Evolutionary conservation across 2,113 vertebrate genomes (phyloP), one percentile per base, ranked within the genome.

Genomic region (Scomber colias): DNA sequence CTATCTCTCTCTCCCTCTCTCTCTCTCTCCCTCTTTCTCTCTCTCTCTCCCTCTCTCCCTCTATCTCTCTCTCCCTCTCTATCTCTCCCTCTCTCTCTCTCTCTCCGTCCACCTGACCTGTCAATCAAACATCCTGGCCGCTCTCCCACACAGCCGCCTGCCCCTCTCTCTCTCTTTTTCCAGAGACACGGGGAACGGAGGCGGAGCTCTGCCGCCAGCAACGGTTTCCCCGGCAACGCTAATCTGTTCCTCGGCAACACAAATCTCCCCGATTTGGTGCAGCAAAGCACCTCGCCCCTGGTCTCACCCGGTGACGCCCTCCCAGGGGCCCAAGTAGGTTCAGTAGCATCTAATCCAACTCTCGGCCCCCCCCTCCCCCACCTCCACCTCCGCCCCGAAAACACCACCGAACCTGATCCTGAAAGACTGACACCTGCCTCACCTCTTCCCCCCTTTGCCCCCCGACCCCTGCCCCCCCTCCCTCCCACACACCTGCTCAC

Each of bases 231-330:
- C 11, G 94, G 97, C 91, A 97, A 96, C 91, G 91, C 95, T 96
- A 97, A 97, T 92, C 96, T 97, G 66, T 98, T 98, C 84, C 94
- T 95, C 45, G 96, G 96, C 90, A 97, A 97, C 94, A 92, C 95
- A 96, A 98, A 97, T 90, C 98, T 99, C 57, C 98, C 98, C 2
- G 98, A 99, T 95, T 95, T 99, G 94, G 96, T 99, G 89, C 98
- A 97, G 93, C 97, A 98, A 94, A 97, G 97, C 91, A 93, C 97
- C 87, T 97, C 97, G 70, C 96, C 97, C 0, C 95, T 95, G 12
- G 96, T 95, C 87, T 97, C 97, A 13, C 97, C 97, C 2, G 95
- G 96, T 0, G 96, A 98, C 90, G 95, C 95, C 88, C 24, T 27
- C 24, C 89, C 97, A 24, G 96, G 96, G 92, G 95, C 95, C 89